A percentile compares a stretch with the other conserved stretches of the same genome.
Conservation (phyloP, 2,797 vertebrate species). For the Squalus acanthias region DNA sequence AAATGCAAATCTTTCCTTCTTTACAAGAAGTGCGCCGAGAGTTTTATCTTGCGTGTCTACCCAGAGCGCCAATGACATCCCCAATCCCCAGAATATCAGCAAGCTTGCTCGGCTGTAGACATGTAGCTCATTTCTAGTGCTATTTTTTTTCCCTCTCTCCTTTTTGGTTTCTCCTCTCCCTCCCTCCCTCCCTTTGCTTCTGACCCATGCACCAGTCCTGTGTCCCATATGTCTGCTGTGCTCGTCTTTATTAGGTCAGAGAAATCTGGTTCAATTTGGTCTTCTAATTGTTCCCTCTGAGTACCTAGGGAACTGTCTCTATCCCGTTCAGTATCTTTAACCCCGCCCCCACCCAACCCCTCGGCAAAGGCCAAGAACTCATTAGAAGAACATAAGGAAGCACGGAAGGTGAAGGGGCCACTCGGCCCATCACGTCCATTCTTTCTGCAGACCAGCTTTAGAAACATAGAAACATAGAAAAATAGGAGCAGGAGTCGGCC, state of each 20-base stretch:
- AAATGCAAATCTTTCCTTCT: not conserved
- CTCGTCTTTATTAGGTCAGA: not conserved
- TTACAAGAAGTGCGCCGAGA: not conserved
- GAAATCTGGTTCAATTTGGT: not conserved
- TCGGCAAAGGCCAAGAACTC: not conserved
- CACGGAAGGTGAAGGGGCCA: not conserved
- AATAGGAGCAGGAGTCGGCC: no score
- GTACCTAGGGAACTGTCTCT: not conserved
- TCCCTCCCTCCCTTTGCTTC: no score
- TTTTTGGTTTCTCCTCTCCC: not conserved
- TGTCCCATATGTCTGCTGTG: not conserved
- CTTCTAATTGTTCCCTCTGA: not conserved
- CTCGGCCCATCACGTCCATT: not conserved
- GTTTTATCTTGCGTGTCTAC: not conserved
- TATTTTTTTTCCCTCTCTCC: not conserved
- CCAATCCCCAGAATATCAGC: not conserved
- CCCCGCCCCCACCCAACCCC: not conserved
- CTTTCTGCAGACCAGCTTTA: not conserved
- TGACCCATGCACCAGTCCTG: not conserved
- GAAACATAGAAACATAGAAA: no score
- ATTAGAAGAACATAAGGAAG: no score
- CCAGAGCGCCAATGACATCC: not conserved
- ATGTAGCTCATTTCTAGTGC: not conserved
- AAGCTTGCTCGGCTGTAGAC: not conserved
- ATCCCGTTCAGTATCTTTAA: not conserved